Base-by-base conservation (phyloP, 2,797 vertebrate species). In the Acanthornis magna region DNA sequence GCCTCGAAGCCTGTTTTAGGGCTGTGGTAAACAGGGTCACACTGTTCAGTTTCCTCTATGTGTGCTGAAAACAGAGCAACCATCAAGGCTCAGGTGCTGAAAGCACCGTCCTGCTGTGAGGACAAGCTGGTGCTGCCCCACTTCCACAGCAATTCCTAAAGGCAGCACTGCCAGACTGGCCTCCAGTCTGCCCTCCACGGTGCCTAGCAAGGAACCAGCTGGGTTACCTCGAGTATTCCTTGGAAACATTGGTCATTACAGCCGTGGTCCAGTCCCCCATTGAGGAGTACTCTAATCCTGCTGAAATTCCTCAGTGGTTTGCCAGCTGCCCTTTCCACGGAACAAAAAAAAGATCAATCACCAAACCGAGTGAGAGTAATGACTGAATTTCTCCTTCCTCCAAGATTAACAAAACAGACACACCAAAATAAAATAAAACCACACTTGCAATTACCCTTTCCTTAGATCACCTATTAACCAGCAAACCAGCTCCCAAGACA, bases 401-500 rank as follows among this genome's bases (percentile, higher is more conserved):
- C 50, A 83, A 92, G 78, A 85, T 76, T 82, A 92, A 85, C n/a
- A 82, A 92, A 93, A 71, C 40, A 94, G 81, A 62, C 53, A 51
- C 32, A 63, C 29, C 79, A 63, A 70, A 87, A 72, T 83, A 40
- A 90, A 89, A 85, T 60, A 32, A 87, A 95, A 79, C 67, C 77
- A 85, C 67, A 38, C 71, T 86, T 81, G 23, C 7, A 92, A 85
- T 91, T 93, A 66, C n/a, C 20, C 60, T 89, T 94, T 77, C 72
- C 68, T 93, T 77, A 71, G 65, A 71, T 91, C 85, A 85, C 61
- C 45, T 80, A 57, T 77, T 91, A 89, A 67, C 13, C 40, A 85
- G 30, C 51, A 79, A 79, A 76, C 15, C 48, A 85, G 18, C 51
- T 85, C 87, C 67, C 27, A 57, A 74, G 68, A 61, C 27, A 55